A percentile compares a stretch with the other conserved stretches of the same genome.
Conservation (phyloP, 37 sponge, comb jelly and placozoan genomes). For the Bolinopsis microptera region DNA sequence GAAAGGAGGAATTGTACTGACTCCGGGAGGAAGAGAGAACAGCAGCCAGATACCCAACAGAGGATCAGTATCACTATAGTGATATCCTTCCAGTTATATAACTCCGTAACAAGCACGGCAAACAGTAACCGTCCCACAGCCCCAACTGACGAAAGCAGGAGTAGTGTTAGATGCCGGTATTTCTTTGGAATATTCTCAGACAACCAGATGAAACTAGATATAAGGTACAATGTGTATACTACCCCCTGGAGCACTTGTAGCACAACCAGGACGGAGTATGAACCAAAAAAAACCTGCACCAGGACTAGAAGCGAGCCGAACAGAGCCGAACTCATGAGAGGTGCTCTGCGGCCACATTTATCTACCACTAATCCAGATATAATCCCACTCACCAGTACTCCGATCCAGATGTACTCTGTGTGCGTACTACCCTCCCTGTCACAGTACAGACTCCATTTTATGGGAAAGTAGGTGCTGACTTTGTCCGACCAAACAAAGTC, state of each 20-base stretch:
- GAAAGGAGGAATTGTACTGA: neutral
- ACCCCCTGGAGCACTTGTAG: neutral
- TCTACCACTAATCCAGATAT: neutral
- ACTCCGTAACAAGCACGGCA: neutral
- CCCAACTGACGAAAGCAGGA: neutral
- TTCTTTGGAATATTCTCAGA: neutral
- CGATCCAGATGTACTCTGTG: neutral
- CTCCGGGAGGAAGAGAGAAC: neutral
- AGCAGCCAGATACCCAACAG: neutral
- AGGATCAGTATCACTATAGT: neutral
- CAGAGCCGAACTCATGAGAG: neutral
- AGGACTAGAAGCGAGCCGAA: neutral
- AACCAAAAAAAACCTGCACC: neutral
- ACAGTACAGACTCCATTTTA: neutral
- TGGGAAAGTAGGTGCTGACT: neutral
- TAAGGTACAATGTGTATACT: neutral
- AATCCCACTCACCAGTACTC: neutral
- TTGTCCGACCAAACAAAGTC: neutral
- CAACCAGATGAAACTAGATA: conserved; percentile 12
- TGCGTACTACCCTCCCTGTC: neutral
- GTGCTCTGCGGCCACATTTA: neutral
- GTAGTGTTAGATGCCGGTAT: neutral
- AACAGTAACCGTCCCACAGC: neutral
- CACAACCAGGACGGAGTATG: neutral
- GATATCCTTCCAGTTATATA: neutral